A percentile compares a stretch with the other conserved stretches of the same genome.
Conservation (phyloP, 2,113 vertebrate genomes). For the Labeo rohita region DNA sequence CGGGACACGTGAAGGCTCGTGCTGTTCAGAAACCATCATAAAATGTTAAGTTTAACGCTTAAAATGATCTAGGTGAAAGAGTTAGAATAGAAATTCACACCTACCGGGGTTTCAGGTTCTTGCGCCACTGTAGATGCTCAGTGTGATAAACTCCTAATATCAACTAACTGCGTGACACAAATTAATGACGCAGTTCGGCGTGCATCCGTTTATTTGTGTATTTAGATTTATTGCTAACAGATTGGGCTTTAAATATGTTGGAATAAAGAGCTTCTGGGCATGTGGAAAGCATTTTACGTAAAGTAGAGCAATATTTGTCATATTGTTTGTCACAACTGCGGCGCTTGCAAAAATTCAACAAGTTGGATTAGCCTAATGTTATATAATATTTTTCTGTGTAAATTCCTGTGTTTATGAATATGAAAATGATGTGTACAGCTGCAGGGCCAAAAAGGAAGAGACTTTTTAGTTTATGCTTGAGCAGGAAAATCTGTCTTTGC, state of each 20-base stretch:
- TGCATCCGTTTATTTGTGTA: background rate
- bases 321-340: background rate
- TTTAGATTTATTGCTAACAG: background rate
- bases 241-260: background rate
- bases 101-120: too few relatives aligned
- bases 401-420: background rate
- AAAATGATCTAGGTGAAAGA: too few relatives aligned
- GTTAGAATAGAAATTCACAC: too few relatives aligned
- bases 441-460: background rate
- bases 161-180: too few relatives aligned
- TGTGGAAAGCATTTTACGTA: background rate
- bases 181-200: too few relatives aligned
- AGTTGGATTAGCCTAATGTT: background rate
- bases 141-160: too few relatives aligned
- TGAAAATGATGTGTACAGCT: background rate
- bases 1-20: too few relatives aligned
- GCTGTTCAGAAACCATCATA: too few relatives aligned
- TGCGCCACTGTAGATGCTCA: too few relatives aligned
- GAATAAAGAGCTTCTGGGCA: background rate
- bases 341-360: background rate
- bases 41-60: too few relatives aligned
- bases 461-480: constrained; percentile 1
- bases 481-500: background rate
- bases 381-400: background rate
- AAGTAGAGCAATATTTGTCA: background rate